A percentile compares a stretch with the other conserved stretches of the same genome.
These are phyloP conservation scores for Oryzaephilus surinamensis DNA, from an alignment of 1,140 invertebrate genomes.

Conservation along the genomic window DNA sequence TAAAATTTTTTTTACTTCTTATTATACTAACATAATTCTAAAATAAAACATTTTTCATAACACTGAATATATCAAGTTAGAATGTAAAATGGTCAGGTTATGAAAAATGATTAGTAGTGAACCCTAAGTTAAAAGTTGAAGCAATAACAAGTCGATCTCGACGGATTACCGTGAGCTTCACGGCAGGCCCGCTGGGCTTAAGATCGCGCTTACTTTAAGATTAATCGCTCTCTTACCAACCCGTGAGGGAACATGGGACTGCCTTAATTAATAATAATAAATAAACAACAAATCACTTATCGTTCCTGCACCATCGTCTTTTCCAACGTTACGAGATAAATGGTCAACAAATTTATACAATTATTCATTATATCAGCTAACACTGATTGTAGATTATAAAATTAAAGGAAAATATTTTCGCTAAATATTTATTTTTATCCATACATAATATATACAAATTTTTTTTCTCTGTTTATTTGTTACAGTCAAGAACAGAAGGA, in stretches of 20 bases:
- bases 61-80: slow-evolving; percentile 1
- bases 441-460: not conserved
- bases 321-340: no score
- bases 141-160: slow-evolving; percentile 12
- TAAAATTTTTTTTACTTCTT: no score
- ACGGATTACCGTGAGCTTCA: slow-evolving; percentile 8
- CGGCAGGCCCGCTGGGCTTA: slow-evolving; percentile 13
- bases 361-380: not conserved
- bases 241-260: slow-evolving; percentile 8
- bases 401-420: not conserved
- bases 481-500: slow-evolving; percentile 4
- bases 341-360: slow-evolving; percentile 3
- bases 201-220: slow-evolving; percentile 7
- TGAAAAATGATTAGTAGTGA: slow-evolving; percentile 7
- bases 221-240: slow-evolving; percentile 11
- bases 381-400: not conserved
- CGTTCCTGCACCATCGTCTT: no score
- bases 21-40: no score
- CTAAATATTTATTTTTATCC: not conserved
- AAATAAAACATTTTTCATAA: slow-evolving; percentile 1
- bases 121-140: slow-evolving; percentile 6
- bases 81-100: slow-evolving; percentile 2
- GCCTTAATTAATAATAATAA: slow-evolving; percentile 16
- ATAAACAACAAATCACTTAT: slow-evolving; percentile 13
- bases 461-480: not conserved